Evolutionary conservation across 2,888 invertebrate species (phyloP).

Genomic region (Thera britannica): DNA sequence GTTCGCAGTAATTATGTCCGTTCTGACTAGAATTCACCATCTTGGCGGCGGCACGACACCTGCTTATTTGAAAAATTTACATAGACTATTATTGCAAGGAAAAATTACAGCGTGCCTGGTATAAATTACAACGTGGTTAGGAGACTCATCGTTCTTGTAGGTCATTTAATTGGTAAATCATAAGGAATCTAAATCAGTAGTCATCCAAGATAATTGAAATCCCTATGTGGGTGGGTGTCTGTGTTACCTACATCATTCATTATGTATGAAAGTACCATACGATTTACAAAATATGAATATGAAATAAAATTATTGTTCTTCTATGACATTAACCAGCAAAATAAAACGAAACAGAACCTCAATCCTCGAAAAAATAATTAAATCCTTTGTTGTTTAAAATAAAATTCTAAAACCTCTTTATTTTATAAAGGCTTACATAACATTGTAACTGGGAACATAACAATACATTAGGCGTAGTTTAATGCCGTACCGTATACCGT

Average conservation of each 20-base stretch:
- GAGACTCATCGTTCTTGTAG: conserved; percentile 26
- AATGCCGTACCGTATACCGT: conserved; percentile 10
- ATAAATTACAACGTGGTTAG: conserved; percentile 38
- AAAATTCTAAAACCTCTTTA: too few species aligned
- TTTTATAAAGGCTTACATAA: conserved; percentile 23
- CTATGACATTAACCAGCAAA: too few species aligned
- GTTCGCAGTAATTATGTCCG: conserved; percentile 41
- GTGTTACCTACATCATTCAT: not conserved
- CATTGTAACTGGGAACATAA: conserved; percentile 20
- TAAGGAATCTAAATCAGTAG: conserved; percentile 7
- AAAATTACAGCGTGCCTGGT: conserved; percentile 40
- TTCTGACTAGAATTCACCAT: conserved; percentile 40
- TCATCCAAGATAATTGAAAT: conserved; percentile 23
- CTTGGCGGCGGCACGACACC: conserved; percentile 28
- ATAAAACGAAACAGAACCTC: too few species aligned
- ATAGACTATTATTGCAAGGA: conserved; percentile 38
- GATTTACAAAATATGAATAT: too few species aligned
- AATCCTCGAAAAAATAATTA: too few species aligned
- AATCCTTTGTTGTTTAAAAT: too few species aligned
- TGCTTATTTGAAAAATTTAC: conserved; percentile 42
- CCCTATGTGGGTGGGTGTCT: not conserved
- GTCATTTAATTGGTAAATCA: conserved; percentile 16
- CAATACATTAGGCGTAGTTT: conserved; percentile 27
- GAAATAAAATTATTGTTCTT: too few species aligned
- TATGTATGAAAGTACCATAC: not conserved